Conservation (phyloP, 2,113 vertebrate species). For the Gobio gobio region DNA sequence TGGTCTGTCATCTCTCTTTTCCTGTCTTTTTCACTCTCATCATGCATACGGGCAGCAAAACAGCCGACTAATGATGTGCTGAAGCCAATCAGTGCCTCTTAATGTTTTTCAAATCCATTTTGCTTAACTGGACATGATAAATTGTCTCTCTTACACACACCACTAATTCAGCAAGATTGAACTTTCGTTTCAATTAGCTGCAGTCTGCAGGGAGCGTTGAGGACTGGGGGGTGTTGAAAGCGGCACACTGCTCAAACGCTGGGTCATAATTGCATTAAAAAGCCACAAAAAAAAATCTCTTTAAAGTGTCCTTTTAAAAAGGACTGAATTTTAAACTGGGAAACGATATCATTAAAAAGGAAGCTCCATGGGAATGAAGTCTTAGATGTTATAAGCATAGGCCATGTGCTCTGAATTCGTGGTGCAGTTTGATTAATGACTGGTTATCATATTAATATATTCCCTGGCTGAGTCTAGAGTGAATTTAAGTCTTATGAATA, state of each 20-base stretch:
- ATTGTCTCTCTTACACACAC: constrained; percentile 72
- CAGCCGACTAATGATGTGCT: constrained; percentile 67
- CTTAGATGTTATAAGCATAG: constrained; percentile 44
- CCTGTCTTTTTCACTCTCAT: constrained; percentile 24
- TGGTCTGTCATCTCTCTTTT: constrained; percentile 31
- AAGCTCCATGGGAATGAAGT: constrained; percentile 31
- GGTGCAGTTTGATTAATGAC: constrained; percentile 43
- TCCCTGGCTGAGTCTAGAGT: constrained; percentile 18
- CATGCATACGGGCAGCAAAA: constrained; percentile 50
- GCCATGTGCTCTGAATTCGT: constrained; percentile 18
- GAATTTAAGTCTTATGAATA: constrained; percentile 35
- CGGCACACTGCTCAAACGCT: constrained; percentile 59
- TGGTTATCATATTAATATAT: constrained; percentile 48
- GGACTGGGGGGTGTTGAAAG: constrained; percentile 42
- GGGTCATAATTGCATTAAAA: constrained; percentile 67
- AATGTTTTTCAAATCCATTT: constrained; percentile 75
- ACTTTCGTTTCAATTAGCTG: constrained; percentile 66
- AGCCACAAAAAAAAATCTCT: constrained; percentile 24
- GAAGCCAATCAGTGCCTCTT: constrained; percentile 69
- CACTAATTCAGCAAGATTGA: constrained; percentile 72
- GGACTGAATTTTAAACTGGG: constrained; percentile 25
- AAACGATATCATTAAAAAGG: constrained; percentile 43
- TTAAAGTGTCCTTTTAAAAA: constrained; percentile 32
- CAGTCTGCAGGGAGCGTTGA: constrained; percentile 63
- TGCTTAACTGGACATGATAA: constrained; percentile 74